Conservation (phyloP, 2,888 invertebrate genomes). For the Nebria brevicollis region DNA sequence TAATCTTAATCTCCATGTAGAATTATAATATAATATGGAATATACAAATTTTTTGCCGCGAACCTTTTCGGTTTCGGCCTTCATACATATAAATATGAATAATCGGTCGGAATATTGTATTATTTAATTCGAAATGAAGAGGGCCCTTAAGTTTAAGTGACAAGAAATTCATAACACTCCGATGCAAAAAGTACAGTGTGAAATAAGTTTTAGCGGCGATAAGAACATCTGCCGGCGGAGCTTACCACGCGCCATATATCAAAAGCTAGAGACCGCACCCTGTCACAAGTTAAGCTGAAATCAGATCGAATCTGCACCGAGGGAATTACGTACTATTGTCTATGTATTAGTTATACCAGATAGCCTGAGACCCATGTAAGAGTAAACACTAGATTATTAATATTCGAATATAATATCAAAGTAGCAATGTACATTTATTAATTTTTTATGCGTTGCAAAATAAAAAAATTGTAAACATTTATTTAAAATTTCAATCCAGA, state of each 20-base stretch:
- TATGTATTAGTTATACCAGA: background rate
- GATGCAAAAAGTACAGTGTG: background rate
- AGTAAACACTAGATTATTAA: background rate
- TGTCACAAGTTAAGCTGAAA: conserved; percentile 10
- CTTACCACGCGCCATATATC: conserved; percentile 13
- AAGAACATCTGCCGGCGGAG: background rate
- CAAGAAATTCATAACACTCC: background rate
- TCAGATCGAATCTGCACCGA: conserved; percentile 2
- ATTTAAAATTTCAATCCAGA: too few relatives aligned
- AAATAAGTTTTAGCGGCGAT: background rate
- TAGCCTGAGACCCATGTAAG: background rate
- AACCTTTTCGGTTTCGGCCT: background rate
- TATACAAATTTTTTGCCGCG: background rate
- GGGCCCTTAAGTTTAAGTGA: background rate
- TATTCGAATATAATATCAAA: background rate
- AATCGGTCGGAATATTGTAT: background rate
- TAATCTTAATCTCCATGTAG: too few relatives aligned
- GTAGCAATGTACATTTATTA: background rate
- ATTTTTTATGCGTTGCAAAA: background rate
- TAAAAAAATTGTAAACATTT: too few relatives aligned
- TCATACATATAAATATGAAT: conserved; percentile 3
- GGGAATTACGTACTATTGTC: conserved; percentile 2
- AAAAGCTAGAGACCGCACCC: conserved; percentile 6
- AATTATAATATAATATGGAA: background rate
- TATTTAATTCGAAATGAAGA: background rate